phyloP scores from a whole-genome alignment of 2,797 vertebrate species.

The Microctenopoma stevenorrisi region DNA sequence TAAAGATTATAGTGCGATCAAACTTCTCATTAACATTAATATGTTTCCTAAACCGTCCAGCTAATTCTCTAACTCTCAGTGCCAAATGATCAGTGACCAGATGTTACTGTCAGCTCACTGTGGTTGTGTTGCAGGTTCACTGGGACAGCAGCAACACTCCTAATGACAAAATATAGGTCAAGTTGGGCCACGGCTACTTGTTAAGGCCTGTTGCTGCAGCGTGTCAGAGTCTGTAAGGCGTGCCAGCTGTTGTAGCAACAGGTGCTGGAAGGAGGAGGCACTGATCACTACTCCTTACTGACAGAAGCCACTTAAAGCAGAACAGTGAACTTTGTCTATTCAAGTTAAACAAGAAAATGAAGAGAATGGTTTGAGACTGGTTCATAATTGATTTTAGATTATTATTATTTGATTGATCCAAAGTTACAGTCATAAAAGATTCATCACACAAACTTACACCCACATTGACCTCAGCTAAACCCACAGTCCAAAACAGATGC shows the following conservation, averaged over 20 bases:
- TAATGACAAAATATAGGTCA: slow-evolving; percentile 17
- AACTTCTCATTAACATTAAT: no score
- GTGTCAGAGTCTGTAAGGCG: not conserved
- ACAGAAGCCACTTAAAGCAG: slow-evolving; percentile 4
- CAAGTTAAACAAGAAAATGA: not conserved
- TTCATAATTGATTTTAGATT: not conserved
- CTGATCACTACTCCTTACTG: not conserved
- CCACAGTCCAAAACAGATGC: slow-evolving; percentile 28
- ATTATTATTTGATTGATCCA: not conserved
- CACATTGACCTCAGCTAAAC: not conserved
- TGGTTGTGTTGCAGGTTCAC: not conserved
- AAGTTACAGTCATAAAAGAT: not conserved
- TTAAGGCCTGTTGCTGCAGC: slow-evolving; percentile 5
- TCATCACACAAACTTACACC: not conserved
- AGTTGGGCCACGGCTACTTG: slow-evolving; percentile 7
- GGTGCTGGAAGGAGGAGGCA: slow-evolving; percentile 10
- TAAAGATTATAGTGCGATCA: no score
- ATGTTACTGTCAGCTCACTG: not conserved
- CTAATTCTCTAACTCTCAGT: not conserved
- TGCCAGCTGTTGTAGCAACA: slow-evolving; percentile 43
- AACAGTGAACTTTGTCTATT: not conserved
- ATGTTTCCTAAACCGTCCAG: not conserved
- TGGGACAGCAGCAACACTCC: slow-evolving; percentile 12
- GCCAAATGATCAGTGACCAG: not conserved
- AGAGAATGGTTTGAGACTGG: not conserved